phyloP scores from a whole-genome alignment of 1,140 invertebrate genomes.

The Lucilia cuprina region DNA sequence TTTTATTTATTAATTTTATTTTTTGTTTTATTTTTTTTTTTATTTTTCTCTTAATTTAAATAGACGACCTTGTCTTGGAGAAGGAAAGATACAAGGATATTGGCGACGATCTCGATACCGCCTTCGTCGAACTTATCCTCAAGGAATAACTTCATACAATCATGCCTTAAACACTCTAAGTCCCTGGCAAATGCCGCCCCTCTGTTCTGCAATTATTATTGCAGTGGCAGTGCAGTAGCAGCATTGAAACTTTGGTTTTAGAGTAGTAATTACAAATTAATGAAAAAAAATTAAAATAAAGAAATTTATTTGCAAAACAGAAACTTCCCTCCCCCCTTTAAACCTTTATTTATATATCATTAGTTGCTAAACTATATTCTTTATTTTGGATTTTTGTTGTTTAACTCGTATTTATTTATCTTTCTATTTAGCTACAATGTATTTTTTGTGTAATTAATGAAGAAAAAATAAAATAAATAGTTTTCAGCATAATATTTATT shows the following conservation, averaged over 20 bases:
- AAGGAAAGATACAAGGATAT: constrained; percentile 99
- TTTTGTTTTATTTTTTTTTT: constrained; percentile 39
- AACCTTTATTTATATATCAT: background rate
- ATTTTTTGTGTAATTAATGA: constrained; percentile 5
- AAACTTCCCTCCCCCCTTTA: background rate
- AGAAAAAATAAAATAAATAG: background rate
- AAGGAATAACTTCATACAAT: constrained; percentile 53
- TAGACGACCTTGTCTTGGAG: constrained; percentile 98
- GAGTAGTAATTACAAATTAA: constrained; percentile 15
- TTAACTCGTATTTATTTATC: constrained; percentile 24
- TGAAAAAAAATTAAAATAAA: background rate
- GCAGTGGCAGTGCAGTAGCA: constrained; percentile 17
- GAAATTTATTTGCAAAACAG: background rate
- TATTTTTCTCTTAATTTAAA: constrained; percentile 36
- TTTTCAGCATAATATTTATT: background rate
- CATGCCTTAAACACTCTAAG: background rate
- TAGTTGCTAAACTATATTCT: constrained; percentile 49
- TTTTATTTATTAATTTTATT: constrained; percentile 52
- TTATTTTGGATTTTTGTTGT: constrained; percentile 26
- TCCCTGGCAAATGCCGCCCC: background rate
- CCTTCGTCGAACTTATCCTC: constrained; percentile 94
- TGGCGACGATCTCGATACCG: constrained; percentile 97
- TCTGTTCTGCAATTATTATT: background rate
- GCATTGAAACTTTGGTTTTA: constrained; percentile 43
- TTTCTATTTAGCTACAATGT: constrained; percentile 3